phyloP scores from a whole-genome alignment of 2,888 invertebrate genomes.

The Ceratothoa steindachneri region DNA sequence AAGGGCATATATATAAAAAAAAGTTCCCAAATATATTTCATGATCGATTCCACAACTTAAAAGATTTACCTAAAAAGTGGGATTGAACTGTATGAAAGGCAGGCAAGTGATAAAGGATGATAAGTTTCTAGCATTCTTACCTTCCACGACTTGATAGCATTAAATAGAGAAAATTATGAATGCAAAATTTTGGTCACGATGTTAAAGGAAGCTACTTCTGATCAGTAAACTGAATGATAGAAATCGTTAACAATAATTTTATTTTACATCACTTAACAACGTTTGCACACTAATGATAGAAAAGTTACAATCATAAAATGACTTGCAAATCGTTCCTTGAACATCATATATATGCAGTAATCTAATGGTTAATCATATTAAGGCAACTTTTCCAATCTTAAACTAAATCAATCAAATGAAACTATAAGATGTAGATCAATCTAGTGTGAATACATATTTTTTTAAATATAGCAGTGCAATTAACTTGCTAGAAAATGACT shows the following conservation, averaged over 20 bases:
- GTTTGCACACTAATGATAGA: background rate
- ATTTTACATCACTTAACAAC: constrained; percentile 1
- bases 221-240: background rate
- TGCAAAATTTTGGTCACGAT: background rate
- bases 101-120: too few species aligned
- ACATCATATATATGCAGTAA: background rate
- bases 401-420: background rate
- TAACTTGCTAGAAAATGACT: too few species aligned
- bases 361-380: background rate
- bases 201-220: background rate
- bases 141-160: constrained; percentile 16
- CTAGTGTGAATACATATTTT: background rate
- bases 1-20: too few species aligned
- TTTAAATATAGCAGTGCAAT: too few species aligned
- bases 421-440: background rate
- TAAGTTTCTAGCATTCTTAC: background rate
- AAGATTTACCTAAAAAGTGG: too few species aligned
- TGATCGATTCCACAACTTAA: too few species aligned
- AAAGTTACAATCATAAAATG: background rate
- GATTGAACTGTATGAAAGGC: too few species aligned
- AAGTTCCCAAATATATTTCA: too few species aligned
- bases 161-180: constrained; percentile 7
- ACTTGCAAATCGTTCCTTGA: background rate
- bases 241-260: background rate
- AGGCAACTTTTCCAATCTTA: background rate